Conservation (phyloP, 2,888 invertebrate species). For the Sminthurinus aureus region DNA sequence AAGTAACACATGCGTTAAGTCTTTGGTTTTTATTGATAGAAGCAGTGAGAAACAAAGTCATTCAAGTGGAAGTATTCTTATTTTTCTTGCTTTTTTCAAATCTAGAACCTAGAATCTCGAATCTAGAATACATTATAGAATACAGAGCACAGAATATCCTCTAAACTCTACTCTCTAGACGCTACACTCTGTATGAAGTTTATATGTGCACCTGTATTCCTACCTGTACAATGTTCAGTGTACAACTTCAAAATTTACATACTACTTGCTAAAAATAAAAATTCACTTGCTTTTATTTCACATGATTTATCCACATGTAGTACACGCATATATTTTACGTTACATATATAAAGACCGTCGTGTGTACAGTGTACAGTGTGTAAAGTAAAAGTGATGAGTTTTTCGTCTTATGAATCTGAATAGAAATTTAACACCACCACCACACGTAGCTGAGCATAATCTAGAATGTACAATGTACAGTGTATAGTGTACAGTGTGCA, state of each 20-base stretch:
- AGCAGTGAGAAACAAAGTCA: not conserved
- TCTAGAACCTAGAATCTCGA: not conserved
- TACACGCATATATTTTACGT: not conserved
- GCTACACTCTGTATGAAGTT: no score
- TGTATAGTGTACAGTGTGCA: no score
- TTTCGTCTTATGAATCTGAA: not conserved
- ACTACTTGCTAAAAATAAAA: not conserved
- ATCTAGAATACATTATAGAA: not conserved
- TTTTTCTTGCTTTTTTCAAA: not conserved
- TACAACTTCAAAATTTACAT: not conserved
- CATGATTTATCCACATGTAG: not conserved
- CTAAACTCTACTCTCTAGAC: no score
- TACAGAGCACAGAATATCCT: not conserved
- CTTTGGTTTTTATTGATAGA: not conserved
- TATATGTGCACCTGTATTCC: not conserved
- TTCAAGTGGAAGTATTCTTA: slow-evolving; percentile 17
- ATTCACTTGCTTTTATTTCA: not conserved
- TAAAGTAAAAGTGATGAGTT: slow-evolving; percentile 15
- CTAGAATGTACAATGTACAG: no score
- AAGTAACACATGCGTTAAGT: slow-evolving; percentile 1
- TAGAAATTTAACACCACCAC: no score
- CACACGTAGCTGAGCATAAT: no score
- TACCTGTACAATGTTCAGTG: no score
- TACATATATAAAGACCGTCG: not conserved
- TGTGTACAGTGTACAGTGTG: not conserved